A percentile compares a stretch with the other conserved stretches of the same genome.
phyloP scores from a whole-genome alignment of 1,140 invertebrate genomes.

The Cydia pomonella region DNA sequence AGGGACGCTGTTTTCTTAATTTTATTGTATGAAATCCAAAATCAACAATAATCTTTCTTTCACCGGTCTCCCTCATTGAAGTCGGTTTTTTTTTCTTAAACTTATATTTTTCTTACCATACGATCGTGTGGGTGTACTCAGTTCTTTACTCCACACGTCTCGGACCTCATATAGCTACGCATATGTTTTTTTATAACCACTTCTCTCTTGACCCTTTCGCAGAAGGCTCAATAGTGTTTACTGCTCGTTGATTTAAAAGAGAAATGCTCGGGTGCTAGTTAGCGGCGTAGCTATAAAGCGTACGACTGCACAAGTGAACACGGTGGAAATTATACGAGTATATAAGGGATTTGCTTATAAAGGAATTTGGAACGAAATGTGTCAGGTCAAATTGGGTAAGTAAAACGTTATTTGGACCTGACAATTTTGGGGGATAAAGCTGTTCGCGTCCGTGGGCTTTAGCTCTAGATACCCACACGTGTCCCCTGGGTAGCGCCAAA shows the following conservation, averaged over 20 bases:
- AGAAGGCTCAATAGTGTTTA: constrained; percentile 23
- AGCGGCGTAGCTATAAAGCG: not conserved
- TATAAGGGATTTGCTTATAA: not conserved
- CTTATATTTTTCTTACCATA: not conserved
- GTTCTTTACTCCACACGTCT: constrained; percentile 24
- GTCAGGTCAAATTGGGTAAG: not conserved
- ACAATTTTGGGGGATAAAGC: no score
- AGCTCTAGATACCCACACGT: no score
- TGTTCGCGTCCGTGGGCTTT: no score
- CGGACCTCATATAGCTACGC: constrained; percentile 17
- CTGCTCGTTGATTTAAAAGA: constrained; percentile 31
- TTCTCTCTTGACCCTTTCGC: constrained; percentile 28
- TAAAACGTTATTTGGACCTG: no score
- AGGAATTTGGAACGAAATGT: not conserved
- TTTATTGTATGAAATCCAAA: no score
- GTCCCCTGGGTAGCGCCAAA: no score
- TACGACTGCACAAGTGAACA: not conserved
- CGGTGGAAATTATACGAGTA: not conserved
- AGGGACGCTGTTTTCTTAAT: no score
- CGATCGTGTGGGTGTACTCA: not conserved
- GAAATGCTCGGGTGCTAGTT: constrained; percentile 8
- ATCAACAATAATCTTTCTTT: no score
- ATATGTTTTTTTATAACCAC: constrained; percentile 32
- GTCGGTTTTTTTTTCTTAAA: no score
- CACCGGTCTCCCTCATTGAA: no score